These are phyloP conservation scores for Augochlora pura DNA, from an alignment of 1,140 invertebrate species.

Conservation along the genomic window DNA sequence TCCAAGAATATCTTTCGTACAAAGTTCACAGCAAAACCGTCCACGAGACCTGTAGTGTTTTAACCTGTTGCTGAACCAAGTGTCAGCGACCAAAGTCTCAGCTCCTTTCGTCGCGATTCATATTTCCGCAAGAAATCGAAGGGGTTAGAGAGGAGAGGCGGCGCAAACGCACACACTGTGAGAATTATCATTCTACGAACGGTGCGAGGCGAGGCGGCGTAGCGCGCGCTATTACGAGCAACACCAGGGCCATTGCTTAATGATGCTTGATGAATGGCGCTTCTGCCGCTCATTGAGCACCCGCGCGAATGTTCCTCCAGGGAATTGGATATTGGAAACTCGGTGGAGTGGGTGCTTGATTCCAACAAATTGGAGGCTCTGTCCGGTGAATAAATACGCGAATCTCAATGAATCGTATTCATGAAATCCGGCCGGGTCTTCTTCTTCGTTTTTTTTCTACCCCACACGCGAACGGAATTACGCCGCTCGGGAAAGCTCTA, in stretches of 20 bases:
- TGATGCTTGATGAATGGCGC: slow-evolving; percentile 39
- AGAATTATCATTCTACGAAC: slow-evolving; percentile 44
- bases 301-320: slow-evolving; percentile 25
- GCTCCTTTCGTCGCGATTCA: not conserved
- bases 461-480: slow-evolving; percentile 5
- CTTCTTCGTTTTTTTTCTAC: not conserved
- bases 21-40: too few relatives aligned
- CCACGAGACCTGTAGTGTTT: not conserved
- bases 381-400: slow-evolving; percentile 18
- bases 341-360: not conserved
- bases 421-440: not conserved
- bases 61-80: slow-evolving; percentile 30
- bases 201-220: too few relatives aligned
- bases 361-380: not conserved
- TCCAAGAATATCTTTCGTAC: too few relatives aligned
- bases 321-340: slow-evolving; percentile 46
- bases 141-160: too few relatives aligned
- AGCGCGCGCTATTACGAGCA: slow-evolving; percentile 2
- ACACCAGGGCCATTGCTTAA: slow-evolving; percentile 44
- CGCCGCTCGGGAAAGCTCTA: not conserved
- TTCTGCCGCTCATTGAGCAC: slow-evolving; percentile 39
- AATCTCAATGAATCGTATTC: not conserved
- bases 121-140: slow-evolving; percentile 13
- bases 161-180: too few relatives aligned
- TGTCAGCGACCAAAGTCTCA: not conserved